phyloP scores from a whole-genome alignment of 2,888 invertebrate genomes.

The Patella ulyssiponensis region DNA sequence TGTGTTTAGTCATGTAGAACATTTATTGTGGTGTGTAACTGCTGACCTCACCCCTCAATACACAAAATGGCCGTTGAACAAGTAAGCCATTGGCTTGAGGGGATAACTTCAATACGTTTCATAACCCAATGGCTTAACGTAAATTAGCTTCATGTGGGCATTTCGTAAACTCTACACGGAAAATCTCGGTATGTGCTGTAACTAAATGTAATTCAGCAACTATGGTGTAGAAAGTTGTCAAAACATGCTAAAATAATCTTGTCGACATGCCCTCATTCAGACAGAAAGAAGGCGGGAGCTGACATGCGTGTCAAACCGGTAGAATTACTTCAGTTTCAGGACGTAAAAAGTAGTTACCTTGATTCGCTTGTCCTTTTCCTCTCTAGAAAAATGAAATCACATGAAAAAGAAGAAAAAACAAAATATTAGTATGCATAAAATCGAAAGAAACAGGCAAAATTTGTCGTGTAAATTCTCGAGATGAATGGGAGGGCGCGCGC shows the following conservation, averaged over 20 bases:
- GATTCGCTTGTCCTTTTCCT: slow-evolving; percentile 69
- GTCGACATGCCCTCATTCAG: no score
- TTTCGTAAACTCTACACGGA: no score
- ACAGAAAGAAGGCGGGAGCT: neutral
- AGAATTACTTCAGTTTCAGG: neutral
- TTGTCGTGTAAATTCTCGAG: neutral
- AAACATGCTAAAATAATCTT: no score
- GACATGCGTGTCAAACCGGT: slow-evolving; percentile 7
- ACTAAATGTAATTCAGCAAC: no score
- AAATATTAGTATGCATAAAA: slow-evolving; percentile 10
- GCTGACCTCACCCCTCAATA: neutral
- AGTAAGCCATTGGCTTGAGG: no score
- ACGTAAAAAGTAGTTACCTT: slow-evolving; percentile 51
- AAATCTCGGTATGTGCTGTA: no score
- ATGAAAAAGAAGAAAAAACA: slow-evolving; percentile 53
- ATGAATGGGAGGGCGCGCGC: slow-evolving; percentile 4
- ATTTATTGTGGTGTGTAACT: neutral
- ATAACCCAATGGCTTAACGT: no score
- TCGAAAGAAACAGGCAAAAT: slow-evolving; percentile 8
- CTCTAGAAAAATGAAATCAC: slow-evolving; percentile 44
- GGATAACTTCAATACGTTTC: no score
- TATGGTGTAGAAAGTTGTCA: no score
- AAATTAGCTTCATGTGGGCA: no score
- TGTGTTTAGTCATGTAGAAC: no score
- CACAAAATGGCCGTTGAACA: slow-evolving; percentile 5